phyloP scores from a whole-genome alignment of 2,113 vertebrate genomes.

The Galemys pyrenaicus region DNA sequence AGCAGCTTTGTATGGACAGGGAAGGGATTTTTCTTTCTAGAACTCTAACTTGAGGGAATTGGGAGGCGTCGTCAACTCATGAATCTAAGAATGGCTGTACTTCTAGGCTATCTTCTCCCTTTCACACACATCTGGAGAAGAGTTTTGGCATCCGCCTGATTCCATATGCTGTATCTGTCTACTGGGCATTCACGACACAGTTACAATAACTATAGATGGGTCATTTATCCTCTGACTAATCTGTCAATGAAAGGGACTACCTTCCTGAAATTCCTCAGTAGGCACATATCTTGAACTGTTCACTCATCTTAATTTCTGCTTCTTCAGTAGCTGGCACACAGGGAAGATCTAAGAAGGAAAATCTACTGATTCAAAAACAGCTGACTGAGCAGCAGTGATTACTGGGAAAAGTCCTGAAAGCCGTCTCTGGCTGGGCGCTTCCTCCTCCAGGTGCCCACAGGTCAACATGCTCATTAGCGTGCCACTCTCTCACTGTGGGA shows the following conservation, averaged over 20 bases:
- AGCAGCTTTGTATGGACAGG: background rate
- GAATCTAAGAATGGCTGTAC: background rate
- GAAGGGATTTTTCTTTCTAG: background rate
- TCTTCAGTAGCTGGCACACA: background rate
- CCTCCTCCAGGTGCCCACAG: no score
- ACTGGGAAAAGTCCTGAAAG: background rate
- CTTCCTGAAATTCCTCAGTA: background rate
- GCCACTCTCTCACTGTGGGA: no score
- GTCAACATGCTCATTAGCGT: background rate
- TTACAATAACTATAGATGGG: background rate
- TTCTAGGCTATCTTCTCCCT: background rate
- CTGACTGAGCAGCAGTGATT: no score
- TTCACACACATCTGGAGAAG: background rate
- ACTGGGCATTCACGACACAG: background rate
- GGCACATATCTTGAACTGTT: background rate
- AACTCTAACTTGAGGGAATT: background rate
- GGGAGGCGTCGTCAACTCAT: background rate
- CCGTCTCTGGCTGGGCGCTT: accelerated
- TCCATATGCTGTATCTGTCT: background rate
- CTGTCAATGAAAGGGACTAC: background rate
- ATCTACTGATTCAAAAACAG: background rate
- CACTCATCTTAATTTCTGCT: background rate
- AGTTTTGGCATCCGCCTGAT: background rate
- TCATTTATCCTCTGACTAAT: background rate
- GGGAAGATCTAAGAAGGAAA: background rate